Percentiles rank a stretch among this genome's conserved stretches.
Evolutionary conservation across 2,888 invertebrate genomes (phyloP).

Genomic region (Phymatocera aterrima): DNA sequence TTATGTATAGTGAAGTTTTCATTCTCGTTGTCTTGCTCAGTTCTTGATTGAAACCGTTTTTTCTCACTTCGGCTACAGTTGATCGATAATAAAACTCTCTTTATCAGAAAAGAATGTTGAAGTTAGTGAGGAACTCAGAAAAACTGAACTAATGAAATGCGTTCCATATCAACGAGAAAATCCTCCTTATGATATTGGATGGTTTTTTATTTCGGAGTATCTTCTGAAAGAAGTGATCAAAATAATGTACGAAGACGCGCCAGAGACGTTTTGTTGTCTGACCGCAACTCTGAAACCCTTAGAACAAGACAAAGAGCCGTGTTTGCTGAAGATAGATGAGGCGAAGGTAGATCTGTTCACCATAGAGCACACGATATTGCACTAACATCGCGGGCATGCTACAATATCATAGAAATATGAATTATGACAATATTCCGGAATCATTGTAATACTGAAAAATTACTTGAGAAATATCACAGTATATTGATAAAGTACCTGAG

Average conservation of each 20-base stretch:
- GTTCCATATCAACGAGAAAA: background rate
- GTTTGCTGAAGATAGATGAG: conserved; percentile 5
- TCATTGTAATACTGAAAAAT: too few relatives aligned
- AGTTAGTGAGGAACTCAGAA: background rate
- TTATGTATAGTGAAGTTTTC: background rate
- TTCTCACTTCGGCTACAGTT: background rate
- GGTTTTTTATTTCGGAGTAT: background rate
- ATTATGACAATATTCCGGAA: too few relatives aligned
- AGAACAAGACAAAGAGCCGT: background rate
- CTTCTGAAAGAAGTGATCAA: background rate
- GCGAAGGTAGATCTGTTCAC: background rate
- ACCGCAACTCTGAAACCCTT: background rate
- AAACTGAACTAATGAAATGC: background rate
- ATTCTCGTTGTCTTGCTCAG: background rate
- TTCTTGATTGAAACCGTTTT: too few relatives aligned
- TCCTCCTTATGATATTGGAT: background rate
- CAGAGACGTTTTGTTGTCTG: background rate
- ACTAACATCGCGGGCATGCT: too few relatives aligned
- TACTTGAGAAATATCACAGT: too few relatives aligned
- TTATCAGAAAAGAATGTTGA: conserved; percentile 11
- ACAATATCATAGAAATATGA: too few relatives aligned
- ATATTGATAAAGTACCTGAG: too few relatives aligned
- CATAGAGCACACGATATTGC: too few relatives aligned
- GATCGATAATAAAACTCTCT: too few relatives aligned
- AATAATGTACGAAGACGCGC: background rate